phyloP scores from a whole-genome alignment of 2,113 vertebrate species.

The Perca fluviatilis region DNA sequence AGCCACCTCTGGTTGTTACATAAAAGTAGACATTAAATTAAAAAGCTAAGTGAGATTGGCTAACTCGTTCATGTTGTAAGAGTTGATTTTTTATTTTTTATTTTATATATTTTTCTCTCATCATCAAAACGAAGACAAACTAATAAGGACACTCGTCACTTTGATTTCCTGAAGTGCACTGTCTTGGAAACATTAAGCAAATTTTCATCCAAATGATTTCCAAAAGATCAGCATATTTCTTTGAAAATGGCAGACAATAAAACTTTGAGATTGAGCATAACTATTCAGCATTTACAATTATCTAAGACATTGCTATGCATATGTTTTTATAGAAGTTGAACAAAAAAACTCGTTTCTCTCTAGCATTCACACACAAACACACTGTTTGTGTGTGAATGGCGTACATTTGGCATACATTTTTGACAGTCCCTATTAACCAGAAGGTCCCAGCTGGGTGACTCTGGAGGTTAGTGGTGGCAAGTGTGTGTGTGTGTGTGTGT shows the following conservation, averaged over 20 bases:
- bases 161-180: neutral
- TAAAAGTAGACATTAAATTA: neutral
- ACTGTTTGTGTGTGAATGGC: neutral
- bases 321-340: too few species aligned
- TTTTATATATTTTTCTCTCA: neutral
- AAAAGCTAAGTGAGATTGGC: neutral
- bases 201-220: neutral
- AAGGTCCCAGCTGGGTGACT: constrained; percentile 66
- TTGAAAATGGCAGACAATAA: neutral
- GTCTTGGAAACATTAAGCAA: neutral
- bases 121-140: neutral
- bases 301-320: too few species aligned
- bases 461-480: constrained; percentile 13
- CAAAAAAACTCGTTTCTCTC: too few species aligned
- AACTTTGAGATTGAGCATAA: neutral
- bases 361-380: constrained; percentile 7
- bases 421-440: constrained; percentile 47
- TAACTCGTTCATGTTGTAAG: neutral
- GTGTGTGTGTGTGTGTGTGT: constrained; percentile 3
- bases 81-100: neutral
- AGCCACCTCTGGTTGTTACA: neutral
- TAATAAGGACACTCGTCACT: neutral
- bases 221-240: neutral
- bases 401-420: neutral
- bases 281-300: too few species aligned